Conservation (phyloP, 1,140 invertebrate genomes). For the Bombus ignitus region DNA sequence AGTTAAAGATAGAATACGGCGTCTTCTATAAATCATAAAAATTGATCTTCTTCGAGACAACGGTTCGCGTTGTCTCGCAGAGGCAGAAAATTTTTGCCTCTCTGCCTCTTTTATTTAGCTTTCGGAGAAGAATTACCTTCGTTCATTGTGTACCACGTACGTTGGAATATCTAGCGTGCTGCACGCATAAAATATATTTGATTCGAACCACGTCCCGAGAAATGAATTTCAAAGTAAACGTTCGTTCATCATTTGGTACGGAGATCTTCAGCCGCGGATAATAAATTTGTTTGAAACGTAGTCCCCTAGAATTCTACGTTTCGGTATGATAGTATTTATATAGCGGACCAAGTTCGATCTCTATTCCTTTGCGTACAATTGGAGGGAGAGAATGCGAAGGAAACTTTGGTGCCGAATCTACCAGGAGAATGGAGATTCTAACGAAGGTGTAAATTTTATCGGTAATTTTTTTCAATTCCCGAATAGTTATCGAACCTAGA, state of each 20-base stretch:
- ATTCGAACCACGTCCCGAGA: neutral
- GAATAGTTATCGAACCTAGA: neutral
- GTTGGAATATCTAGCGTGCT: neutral
- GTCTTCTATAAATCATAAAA: neutral
- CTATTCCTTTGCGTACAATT: neutral
- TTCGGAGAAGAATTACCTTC: neutral
- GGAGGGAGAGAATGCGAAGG: neutral
- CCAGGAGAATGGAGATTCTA: neutral
- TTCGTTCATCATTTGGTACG: neutral
- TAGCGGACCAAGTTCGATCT: neutral
- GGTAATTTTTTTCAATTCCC: neutral
- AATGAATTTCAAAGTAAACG: slow-evolving; percentile 6
- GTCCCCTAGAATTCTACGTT: neutral
- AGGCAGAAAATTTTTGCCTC: neutral
- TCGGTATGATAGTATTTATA: neutral
- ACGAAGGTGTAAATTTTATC: neutral
- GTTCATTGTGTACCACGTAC: neutral
- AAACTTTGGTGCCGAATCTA: neutral
- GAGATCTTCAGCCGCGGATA: neutral
- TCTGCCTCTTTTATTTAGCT: neutral
- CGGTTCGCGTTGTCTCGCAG: neutral
- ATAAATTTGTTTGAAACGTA: slow-evolving; percentile 7
- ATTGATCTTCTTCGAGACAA: neutral
- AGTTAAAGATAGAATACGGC: neutral
- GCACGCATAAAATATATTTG: neutral